Evolutionary conservation across 2,797 vertebrate species (phyloP).

Genomic region (Psittacula echo): DNA sequence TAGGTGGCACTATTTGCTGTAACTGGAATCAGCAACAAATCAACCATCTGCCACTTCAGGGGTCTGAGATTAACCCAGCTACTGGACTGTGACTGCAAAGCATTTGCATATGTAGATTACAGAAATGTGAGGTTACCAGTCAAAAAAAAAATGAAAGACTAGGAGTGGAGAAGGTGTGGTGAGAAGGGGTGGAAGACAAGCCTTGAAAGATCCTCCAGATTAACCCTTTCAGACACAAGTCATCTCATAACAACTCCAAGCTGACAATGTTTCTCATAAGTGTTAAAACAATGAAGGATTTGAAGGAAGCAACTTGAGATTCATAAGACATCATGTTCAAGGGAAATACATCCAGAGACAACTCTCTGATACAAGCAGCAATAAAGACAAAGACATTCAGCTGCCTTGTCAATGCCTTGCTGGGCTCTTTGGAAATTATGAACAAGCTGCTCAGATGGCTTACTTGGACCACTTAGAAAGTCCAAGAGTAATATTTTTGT

Average conservation of each 20-base stretch:
- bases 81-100: constrained; percentile 42
- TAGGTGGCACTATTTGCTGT: constrained; percentile 40
- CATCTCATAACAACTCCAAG: not conserved
- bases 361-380: not conserved
- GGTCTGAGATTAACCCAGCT: constrained; percentile 56
- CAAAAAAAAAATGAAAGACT: not conserved
- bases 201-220: not conserved
- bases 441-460: not conserved
- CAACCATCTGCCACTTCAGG: constrained; percentile 60
- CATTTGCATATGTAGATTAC: constrained; percentile 57
- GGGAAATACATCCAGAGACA: not conserved
- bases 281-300: not conserved
- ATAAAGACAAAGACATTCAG: not conserved
- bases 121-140: constrained; percentile 9
- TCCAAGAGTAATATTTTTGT: not conserved
- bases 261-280: not conserved
- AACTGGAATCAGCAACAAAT: constrained; percentile 62
- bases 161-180: not conserved
- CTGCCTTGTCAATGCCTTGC: not conserved
- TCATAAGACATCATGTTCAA: not conserved
- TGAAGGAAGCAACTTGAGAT: not conserved
- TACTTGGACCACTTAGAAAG: not conserved
- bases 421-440: not conserved
- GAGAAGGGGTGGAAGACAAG: not conserved
- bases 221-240: not conserved